phyloP scores from a whole-genome alignment of 2,113 vertebrate genomes.

The Cheirogaleus medius region DNA sequence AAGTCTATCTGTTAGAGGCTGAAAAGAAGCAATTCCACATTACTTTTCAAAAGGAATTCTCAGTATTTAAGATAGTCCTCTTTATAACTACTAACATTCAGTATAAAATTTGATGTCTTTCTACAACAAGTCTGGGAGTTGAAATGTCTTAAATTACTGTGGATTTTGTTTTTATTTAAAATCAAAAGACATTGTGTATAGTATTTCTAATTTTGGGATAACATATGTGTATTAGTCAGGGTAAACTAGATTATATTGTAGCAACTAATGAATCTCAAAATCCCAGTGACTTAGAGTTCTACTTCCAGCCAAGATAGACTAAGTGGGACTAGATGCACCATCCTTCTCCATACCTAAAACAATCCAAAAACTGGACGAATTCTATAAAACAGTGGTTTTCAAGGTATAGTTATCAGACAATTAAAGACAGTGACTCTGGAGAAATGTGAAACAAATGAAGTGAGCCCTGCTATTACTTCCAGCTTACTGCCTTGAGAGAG shows the following conservation, averaged over 20 bases:
- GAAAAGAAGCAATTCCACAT: neutral
- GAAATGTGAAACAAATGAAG: neutral
- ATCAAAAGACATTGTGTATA: neutral
- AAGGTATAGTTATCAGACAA: neutral
- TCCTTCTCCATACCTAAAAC: neutral
- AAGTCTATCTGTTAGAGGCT: neutral
- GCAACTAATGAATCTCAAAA: neutral
- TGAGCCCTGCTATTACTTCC: neutral
- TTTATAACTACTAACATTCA: neutral
- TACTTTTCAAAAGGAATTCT: constrained; percentile 21
- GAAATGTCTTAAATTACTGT: neutral
- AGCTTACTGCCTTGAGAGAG: neutral
- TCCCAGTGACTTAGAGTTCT: neutral
- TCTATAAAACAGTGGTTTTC: neutral
- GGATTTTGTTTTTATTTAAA: neutral
- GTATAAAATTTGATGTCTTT: neutral
- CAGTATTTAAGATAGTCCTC: neutral
- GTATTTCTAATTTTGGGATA: neutral
- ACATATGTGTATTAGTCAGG: neutral
- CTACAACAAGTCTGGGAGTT: neutral
- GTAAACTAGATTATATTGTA: neutral
- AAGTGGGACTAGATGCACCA: neutral
- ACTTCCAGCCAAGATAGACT: neutral
- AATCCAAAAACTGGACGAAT: neutral
- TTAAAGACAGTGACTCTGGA: neutral